A percentile compares a stretch with the other conserved stretches of the same genome.
phyloP scores from a whole-genome alignment of 2,113 vertebrate species.

The Misgurnus anguillicaudatus region DNA sequence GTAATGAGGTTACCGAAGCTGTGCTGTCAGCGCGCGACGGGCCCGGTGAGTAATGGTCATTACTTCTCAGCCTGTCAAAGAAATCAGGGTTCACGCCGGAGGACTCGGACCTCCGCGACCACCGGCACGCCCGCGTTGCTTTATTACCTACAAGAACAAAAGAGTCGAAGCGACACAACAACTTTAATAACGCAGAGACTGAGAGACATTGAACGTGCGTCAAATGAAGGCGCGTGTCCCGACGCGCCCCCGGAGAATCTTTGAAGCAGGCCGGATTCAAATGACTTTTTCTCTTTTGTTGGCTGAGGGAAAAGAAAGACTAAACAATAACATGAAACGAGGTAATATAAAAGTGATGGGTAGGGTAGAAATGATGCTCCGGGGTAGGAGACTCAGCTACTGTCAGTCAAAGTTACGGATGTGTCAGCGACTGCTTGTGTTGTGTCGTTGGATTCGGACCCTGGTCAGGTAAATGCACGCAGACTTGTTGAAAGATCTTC shows the following conservation, averaged over 20 bases:
- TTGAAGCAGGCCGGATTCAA: conserved; percentile 56
- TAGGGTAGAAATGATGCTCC: neutral
- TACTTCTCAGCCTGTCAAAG: conserved; percentile 57
- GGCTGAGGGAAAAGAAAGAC: conserved; percentile 26
- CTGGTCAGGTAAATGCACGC: neutral
- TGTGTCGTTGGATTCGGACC: neutral
- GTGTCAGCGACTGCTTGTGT: neutral
- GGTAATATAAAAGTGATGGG: conserved; percentile 46
- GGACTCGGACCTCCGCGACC: neutral
- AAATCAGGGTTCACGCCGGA: conserved; percentile 37
- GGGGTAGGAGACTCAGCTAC: conserved; percentile 7
- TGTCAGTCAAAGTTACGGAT: conserved; percentile 38
- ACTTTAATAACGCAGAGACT: conserved; percentile 56
- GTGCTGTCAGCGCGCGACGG: neutral
- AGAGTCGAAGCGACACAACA: conserved; percentile 33
- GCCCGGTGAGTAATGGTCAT: conserved; percentile 4
- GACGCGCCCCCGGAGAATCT: conserved; percentile 48
- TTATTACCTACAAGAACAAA: conserved; percentile 68
- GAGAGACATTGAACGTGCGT: conserved; percentile 63
- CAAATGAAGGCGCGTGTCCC: conserved; percentile 60
- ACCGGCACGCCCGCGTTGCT: conserved; percentile 9
- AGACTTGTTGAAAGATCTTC: neutral
- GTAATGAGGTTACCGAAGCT: neutral
- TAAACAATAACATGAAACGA: conserved; percentile 32
- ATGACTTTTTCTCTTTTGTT: conserved; percentile 54